phyloP scores from a whole-genome alignment of 2,888 invertebrate genomes.

The Cryptocephalus primarius region DNA sequence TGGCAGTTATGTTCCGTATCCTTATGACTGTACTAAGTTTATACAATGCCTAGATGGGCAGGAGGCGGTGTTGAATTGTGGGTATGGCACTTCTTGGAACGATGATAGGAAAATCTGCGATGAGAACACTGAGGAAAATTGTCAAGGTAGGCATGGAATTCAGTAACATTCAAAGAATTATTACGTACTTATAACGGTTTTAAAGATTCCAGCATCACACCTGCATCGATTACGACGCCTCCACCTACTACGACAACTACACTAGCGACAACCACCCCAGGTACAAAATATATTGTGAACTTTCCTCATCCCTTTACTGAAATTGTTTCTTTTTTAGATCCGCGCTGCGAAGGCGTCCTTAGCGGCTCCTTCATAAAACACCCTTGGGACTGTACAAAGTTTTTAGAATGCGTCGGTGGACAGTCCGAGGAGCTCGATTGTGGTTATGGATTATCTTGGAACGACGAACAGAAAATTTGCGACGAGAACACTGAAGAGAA shows the following conservation, averaged over 20 bases:
- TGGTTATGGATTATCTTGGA: conserved; percentile 6
- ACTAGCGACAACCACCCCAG: background rate
- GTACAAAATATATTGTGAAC: background rate
- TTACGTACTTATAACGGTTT: too few species aligned
- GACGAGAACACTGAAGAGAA: conserved; percentile 1
- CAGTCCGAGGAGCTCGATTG: background rate
- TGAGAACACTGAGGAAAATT: too few species aligned
- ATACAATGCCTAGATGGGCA: conserved; percentile 5
- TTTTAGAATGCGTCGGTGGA: conserved; percentile 6
- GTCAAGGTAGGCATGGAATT: too few species aligned
- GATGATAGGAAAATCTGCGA: conserved; percentile 4
- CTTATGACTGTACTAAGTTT: conserved; percentile 6
- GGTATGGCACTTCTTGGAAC: conserved; percentile 6
- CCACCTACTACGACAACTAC: background rate
- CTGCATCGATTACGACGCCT: too few species aligned
- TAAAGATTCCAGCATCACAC: too few species aligned
- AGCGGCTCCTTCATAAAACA: conserved; percentile 3
- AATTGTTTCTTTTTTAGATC: background rate
- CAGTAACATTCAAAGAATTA: too few species aligned
- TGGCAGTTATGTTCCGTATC: conserved; percentile 2
- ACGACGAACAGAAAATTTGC: conserved; percentile 3
- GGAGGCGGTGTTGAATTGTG: conserved; percentile 1
- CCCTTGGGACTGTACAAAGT: conserved; percentile 6
- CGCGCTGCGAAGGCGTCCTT: background rate
- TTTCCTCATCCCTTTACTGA: background rate